phyloP scores from a whole-genome alignment of 1,140 invertebrate species.

The Gonatopus flavifemur region DNA sequence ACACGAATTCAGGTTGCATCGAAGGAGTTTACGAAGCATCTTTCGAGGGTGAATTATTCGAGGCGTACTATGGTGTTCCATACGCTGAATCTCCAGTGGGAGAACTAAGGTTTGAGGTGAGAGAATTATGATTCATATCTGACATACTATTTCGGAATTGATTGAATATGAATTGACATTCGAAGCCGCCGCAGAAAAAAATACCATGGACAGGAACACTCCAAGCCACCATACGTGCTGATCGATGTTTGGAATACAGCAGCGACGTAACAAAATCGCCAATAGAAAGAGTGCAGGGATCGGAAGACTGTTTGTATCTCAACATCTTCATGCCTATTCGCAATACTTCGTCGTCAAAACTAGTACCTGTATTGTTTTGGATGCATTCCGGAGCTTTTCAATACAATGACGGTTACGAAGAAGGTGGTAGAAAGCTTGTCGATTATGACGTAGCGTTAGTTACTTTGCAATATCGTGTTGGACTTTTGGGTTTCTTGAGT shows the following conservation, averaged over 20 bases:
- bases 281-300: constrained; percentile 34
- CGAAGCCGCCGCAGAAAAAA: constrained; percentile 28
- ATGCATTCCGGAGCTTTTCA: constrained; percentile 13
- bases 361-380: constrained; percentile 3
- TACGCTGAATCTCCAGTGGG: no score
- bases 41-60: no score
- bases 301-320: constrained; percentile 75
- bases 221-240: constrained; percentile 26
- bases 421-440: constrained; percentile 58
- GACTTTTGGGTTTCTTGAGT: constrained; percentile 61
- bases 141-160: no score
- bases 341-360: not conserved
- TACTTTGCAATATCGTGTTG: constrained; percentile 62
- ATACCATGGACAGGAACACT: constrained; percentile 36
- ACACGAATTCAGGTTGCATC: no score
- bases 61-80: no score
- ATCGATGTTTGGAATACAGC: constrained; percentile 39
- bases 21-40: no score
- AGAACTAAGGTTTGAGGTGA: no score
- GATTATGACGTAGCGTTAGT: constrained; percentile 60
- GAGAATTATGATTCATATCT: no score
- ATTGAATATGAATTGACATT: not conserved
- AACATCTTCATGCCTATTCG: constrained; percentile 70
- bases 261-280: constrained; percentile 4
- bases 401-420: constrained; percentile 30